A percentile compares a stretch with the other conserved stretches of the same genome.
Conservation (phyloP, 2,113 vertebrate genomes). For the Gadus chalcogrammus region DNA sequence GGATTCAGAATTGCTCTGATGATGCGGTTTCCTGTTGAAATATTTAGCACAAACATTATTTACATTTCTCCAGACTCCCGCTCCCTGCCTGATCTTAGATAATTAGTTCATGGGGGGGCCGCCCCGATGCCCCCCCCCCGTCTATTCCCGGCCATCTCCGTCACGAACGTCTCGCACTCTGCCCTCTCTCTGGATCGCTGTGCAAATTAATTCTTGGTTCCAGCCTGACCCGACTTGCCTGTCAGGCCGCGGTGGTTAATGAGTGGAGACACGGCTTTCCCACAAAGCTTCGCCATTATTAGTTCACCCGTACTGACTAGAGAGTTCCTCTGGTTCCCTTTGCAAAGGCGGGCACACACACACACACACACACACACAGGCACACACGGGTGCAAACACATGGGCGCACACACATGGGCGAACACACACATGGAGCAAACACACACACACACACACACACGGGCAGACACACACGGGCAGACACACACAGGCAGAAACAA, state of each 20-base stretch:
- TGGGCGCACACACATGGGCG: no score
- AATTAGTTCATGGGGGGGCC: no score
- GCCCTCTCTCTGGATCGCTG: conserved; percentile 15
- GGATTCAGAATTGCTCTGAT: no score
- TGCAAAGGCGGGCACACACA: no score
- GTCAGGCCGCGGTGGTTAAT: conserved; percentile 42
- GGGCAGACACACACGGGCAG: not conserved
- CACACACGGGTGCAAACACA: no score
- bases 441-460: not conserved
- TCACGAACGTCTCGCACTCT: conserved; percentile 11
- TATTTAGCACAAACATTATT: conserved; percentile 1
- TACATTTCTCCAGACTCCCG: no score
- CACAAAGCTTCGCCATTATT: conserved; percentile 22
- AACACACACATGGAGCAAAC: no score
- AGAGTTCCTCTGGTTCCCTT: not conserved
- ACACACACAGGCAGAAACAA: not conserved
- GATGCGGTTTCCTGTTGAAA: not conserved
- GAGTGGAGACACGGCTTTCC: conserved; percentile 43
- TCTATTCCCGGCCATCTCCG: not conserved
- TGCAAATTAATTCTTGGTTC: conserved; percentile 55
- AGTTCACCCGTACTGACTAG: conserved; percentile 9
- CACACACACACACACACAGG: no score
- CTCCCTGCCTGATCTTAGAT: no score
- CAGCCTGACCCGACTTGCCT: conserved; percentile 55
- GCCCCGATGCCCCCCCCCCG: no score